Conservation (phyloP, 2,888 invertebrate species). For the Ormia ochracea region DNA sequence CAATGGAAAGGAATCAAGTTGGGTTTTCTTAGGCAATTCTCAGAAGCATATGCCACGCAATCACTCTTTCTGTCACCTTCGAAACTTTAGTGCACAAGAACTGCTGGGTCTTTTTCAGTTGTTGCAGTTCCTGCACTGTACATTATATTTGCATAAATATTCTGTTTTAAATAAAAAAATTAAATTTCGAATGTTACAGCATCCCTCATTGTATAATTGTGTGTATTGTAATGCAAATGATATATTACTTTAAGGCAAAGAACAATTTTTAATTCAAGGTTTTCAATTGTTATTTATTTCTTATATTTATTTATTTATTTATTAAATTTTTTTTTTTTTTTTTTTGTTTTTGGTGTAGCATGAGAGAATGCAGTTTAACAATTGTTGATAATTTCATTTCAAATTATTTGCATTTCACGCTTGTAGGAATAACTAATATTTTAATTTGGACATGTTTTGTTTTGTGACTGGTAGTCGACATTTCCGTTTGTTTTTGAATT, state of each 20-base stretch:
- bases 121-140: not conserved
- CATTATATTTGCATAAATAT: not conserved
- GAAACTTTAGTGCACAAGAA: too few relatives aligned
- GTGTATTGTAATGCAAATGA: conserved; percentile 50
- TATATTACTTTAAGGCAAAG: conserved; percentile 53
- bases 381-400: conserved; percentile 7
- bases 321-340: too few relatives aligned
- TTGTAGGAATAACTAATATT: not conserved
- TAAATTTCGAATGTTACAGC: conserved; percentile 8
- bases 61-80: too few relatives aligned
- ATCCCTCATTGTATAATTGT: not conserved
- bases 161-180: not conserved
- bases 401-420: not conserved
- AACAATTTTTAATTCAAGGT: conserved; percentile 38
- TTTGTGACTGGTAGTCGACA: not conserved
- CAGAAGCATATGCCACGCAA: too few relatives aligned
- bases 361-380: conserved; percentile 4
- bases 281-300: conserved; percentile 40
- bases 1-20: too few relatives aligned
- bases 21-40: too few relatives aligned
- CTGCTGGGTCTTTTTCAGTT: too few relatives aligned
- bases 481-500: conserved; percentile 1
- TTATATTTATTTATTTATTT: too few relatives aligned
- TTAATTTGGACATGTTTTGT: not conserved
- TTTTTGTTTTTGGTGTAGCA: not conserved